Evolutionary conservation across 2,888 invertebrate genomes (phyloP).

Genomic region (Limnephilus lunatus): DNA sequence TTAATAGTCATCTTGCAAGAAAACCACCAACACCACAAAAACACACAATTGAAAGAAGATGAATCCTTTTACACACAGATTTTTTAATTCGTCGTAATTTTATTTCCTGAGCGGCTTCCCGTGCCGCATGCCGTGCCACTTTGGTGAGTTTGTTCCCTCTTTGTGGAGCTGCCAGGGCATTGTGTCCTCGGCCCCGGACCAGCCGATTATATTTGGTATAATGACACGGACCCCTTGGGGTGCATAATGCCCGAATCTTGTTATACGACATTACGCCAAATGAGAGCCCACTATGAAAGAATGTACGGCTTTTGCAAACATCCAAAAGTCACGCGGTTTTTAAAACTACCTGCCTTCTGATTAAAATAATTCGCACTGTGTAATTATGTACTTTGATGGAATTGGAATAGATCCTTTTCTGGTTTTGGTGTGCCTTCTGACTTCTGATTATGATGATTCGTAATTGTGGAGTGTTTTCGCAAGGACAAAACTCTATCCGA

Average conservation of each 20-base stretch:
- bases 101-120: not conserved
- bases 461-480: too few relatives aligned
- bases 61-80: not conserved
- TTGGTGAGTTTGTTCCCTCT: conserved; percentile 33
- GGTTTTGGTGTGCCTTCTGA: too few relatives aligned
- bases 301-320: not conserved
- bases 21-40: not conserved
- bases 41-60: not conserved
- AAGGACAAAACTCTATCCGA: too few relatives aligned
- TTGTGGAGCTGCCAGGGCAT: conserved; percentile 30
- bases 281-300: not conserved
- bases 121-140: not conserved
- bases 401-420: not conserved
- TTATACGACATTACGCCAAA: conserved; percentile 36
- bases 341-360: not conserved
- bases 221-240: conserved; percentile 42
- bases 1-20: not conserved
- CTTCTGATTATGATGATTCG: too few relatives aligned
- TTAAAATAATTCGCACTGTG: not conserved
- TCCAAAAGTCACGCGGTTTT: not conserved
- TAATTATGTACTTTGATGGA: not conserved
- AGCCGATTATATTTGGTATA: conserved; percentile 38
- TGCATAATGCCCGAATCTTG: conserved; percentile 47
- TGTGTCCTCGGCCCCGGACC: not conserved
- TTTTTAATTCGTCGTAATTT: conserved; percentile 2